Evolutionary conservation across 1,140 invertebrate genomes (phyloP).

Genomic region (Pristionchus pacificus): DNA sequence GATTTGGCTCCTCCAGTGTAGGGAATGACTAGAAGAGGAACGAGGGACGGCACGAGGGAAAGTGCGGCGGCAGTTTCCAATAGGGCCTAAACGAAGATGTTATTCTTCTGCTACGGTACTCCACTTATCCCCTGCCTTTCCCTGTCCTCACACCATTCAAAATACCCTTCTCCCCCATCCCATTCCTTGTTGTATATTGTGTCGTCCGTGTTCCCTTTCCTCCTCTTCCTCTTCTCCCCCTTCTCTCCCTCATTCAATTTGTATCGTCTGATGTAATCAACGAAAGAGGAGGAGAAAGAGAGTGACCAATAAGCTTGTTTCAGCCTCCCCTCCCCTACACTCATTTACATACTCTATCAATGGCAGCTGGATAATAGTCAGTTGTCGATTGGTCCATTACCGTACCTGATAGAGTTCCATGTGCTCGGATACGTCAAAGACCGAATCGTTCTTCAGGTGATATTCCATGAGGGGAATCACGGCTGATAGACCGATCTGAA

Average conservation of each 20-base stretch:
- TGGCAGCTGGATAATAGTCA: no score
- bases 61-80: conserved; percentile 46
- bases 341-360: no score
- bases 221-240: no score
- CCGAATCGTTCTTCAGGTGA: conserved; percentile 49
- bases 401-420: conserved; percentile 54
- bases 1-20: conserved; percentile 41
- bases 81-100: conserved; percentile 37
- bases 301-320: background rate
- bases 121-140: no score
- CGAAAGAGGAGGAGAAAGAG: background rate
- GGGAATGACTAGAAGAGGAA: conserved; percentile 45
- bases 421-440: conserved; percentile 53
- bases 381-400: no score
- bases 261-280: no score
- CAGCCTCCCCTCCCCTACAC: no score
- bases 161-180: no score
- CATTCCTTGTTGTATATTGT: no score
- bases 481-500: conserved; percentile 14
- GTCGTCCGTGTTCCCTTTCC: no score
- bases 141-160: no score
- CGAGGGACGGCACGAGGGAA: conserved; percentile 38
- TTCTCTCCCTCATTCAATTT: no score
- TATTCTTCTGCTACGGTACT: background rate
- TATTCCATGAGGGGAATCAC: conserved; percentile 45